Conservation (phyloP, 35 echinoderm and acorn worm genomes). For the Hemicentrotus pulcherrimus region DNA sequence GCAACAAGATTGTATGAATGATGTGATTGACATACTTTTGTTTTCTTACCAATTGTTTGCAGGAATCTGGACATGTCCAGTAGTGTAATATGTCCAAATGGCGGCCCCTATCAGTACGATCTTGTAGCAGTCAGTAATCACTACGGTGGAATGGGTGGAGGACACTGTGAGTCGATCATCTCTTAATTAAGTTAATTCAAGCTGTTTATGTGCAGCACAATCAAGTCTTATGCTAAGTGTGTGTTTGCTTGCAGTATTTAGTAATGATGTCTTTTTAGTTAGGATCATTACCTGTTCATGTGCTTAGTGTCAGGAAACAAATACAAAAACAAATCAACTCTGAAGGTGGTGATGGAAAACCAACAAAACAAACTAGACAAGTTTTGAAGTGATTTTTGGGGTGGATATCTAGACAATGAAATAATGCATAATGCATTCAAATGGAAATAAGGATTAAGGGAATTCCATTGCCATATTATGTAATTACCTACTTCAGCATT, state of each 20-base stretch:
- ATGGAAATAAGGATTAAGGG: no score
- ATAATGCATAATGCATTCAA: no score
- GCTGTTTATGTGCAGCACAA: not conserved
- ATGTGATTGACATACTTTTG: not conserved
- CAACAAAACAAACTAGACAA: no score
- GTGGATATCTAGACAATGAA: no score
- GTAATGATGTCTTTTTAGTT: no score
- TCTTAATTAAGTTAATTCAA: not conserved
- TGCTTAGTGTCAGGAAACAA: no score
- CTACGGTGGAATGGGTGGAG: conserved; percentile 95
- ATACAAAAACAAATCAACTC: no score
- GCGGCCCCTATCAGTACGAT: conserved; percentile 76
- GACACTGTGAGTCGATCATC: conserved; percentile 85
- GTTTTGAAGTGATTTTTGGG: no score
- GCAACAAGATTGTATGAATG: not conserved
- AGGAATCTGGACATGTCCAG: conserved; percentile 92
- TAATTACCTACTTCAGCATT: no score
- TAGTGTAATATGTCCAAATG: conserved; percentile 69
- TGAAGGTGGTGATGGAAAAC: no score
- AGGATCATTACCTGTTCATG: no score
- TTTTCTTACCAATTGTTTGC: conserved; percentile 8
- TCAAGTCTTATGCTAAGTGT: not conserved
- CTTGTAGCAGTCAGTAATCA: conserved; percentile 90
- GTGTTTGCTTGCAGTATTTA: not conserved
- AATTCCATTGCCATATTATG: no score